Evolutionary conservation across 2,113 vertebrate species (phyloP).

Genomic region (Lethenteron camtschaticum): DNA sequence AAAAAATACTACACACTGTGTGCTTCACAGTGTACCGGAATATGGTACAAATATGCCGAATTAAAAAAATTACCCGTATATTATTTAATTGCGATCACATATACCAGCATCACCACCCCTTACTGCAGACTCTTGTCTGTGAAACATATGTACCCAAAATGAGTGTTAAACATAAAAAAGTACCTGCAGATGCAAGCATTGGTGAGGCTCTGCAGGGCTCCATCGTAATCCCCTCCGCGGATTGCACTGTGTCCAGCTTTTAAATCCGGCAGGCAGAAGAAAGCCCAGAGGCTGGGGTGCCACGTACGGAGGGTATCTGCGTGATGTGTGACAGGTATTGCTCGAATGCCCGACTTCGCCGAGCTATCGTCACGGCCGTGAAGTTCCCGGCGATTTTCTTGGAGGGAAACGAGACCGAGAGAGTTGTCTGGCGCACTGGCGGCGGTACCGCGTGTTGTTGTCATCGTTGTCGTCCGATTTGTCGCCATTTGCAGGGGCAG

Average conservation of each 20-base stretch:
- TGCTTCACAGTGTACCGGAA: too few relatives aligned
- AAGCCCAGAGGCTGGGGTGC: slow-evolving; percentile 37
- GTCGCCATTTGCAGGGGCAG: too few relatives aligned
- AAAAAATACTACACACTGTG: too few relatives aligned
- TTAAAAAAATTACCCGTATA: too few relatives aligned
- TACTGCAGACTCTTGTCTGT: too few relatives aligned
- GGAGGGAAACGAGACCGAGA: slow-evolving; percentile 50
- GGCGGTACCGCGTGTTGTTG: slow-evolving; percentile 14
- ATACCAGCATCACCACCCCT: too few relatives aligned
- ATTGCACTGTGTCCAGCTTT: slow-evolving; percentile 39
- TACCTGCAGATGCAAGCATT: slow-evolving; percentile 51
- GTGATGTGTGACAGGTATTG: slow-evolving; percentile 66
- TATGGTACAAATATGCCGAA: too few relatives aligned
- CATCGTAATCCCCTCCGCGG: slow-evolving; percentile 42
- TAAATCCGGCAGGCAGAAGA: slow-evolving; percentile 63
- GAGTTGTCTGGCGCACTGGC: slow-evolving; percentile 43
- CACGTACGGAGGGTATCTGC: slow-evolving; percentile 32
- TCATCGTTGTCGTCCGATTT: too few relatives aligned
- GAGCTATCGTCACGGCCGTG: slow-evolving; percentile 62
- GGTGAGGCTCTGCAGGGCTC: slow-evolving; percentile 47
- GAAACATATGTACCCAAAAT: too few relatives aligned
- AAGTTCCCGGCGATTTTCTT: slow-evolving; percentile 66
- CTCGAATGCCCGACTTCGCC: slow-evolving; percentile 71
- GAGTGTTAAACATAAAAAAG: too few relatives aligned
- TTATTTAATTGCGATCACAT: too few relatives aligned